Conservation (phyloP, 2,888 invertebrate species). For the Isoperla grammatica region DNA sequence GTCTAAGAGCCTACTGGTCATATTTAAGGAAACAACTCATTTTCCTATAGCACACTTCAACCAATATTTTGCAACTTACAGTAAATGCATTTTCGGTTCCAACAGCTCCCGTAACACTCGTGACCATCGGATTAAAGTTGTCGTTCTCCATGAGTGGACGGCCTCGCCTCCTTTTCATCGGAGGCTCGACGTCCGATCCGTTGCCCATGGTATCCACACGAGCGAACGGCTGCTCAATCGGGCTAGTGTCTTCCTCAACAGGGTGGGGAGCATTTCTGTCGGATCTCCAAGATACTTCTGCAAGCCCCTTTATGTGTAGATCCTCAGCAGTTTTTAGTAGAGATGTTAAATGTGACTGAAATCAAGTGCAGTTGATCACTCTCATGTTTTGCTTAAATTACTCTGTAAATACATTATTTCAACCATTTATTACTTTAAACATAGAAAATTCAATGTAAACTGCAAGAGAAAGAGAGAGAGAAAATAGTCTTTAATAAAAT, state of each 20-base stretch:
- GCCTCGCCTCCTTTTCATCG: constrained; percentile 58
- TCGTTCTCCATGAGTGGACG: constrained; percentile 58
- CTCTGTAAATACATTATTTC: background rate
- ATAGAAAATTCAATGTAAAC: background rate
- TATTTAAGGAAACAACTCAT: too few species aligned
- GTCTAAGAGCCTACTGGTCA: too few species aligned
- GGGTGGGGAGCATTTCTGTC: constrained; percentile 42
- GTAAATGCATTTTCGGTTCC: constrained; percentile 28
- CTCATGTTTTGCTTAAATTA: background rate
- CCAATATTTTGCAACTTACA: constrained; percentile 11
- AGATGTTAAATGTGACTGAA: constrained; percentile 77
- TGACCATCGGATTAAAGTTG: constrained; percentile 48
- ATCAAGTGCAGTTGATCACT: background rate
- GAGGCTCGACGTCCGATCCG: constrained; percentile 38
- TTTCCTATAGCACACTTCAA: too few species aligned
- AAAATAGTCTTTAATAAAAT: too few species aligned
- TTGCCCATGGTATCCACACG: constrained; percentile 42
- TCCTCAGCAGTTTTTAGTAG: constrained; percentile 88
- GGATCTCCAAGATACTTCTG: constrained; percentile 82
- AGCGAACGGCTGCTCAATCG: constrained; percentile 43
- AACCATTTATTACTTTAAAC: background rate
- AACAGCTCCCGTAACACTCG: constrained; percentile 46
- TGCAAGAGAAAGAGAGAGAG: too few species aligned
- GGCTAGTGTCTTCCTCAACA: constrained; percentile 36
- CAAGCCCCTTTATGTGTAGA: constrained; percentile 83